These are phyloP conservation scores for Ficedula albicollis DNA, from an alignment of 2,797 vertebrate species.

Conservation along the genomic window DNA sequence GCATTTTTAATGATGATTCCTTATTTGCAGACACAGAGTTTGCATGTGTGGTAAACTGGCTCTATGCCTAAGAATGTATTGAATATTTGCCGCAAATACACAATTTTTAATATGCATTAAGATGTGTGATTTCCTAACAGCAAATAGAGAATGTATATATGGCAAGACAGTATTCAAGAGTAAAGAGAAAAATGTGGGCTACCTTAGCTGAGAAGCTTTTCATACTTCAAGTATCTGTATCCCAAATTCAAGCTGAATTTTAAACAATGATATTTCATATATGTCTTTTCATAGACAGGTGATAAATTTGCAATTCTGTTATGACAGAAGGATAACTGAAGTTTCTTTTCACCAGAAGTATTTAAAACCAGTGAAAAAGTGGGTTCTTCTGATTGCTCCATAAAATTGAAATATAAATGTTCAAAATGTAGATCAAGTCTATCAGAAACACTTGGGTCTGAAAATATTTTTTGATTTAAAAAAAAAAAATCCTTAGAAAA, in stretches of 20 bases:
- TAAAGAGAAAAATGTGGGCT: neutral
- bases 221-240: neutral
- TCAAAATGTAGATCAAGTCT: neutral
- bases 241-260: neutral
- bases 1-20: neutral
- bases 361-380: neutral
- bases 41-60: neutral
- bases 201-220: neutral
- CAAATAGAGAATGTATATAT: neutral
- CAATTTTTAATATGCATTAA: neutral
- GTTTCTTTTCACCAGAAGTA: neutral
- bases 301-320: neutral
- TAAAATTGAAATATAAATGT: neutral
- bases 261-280: neutral
- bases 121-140: neutral
- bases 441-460: neutral
- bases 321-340: neutral
- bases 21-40: neutral
- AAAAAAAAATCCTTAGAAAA: neutral
- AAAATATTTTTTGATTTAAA: neutral
- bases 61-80: neutral
- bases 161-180: neutral
- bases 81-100: neutral
- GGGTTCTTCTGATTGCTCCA: neutral
- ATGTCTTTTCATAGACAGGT: neutral